Conservation (phyloP, 2,797 vertebrate genomes). For the Myoxocephalus aenaeus region DNA sequence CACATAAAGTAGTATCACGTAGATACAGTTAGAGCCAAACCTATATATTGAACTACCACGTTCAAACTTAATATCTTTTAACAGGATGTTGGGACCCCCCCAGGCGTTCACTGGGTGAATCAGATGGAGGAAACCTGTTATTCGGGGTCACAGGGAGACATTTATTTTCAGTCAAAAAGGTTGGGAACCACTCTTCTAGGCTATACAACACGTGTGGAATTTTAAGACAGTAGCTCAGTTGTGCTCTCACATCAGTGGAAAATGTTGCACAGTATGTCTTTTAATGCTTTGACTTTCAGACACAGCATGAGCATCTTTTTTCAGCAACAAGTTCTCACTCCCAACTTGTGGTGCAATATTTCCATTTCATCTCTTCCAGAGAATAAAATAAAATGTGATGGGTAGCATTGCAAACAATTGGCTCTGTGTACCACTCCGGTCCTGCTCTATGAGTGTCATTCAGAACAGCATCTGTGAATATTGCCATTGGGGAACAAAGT, state of each 20-base stretch:
- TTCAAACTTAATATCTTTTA: neutral
- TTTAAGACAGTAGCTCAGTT: neutral
- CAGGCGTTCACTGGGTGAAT: neutral
- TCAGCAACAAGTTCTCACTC: neutral
- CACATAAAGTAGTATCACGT: neutral
- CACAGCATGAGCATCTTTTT: neutral
- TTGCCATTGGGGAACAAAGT: conserved; percentile 70
- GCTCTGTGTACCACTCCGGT: conserved; percentile 12
- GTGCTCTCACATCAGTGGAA: neutral
- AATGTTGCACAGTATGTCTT: neutral
- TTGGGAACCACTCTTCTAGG: neutral
- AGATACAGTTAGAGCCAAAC: neutral
- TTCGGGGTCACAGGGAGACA: neutral
- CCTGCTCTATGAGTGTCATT: conserved; percentile 35
- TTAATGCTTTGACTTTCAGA: neutral
- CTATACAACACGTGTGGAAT: neutral
- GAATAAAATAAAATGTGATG: conserved; percentile 51
- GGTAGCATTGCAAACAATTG: conserved; percentile 37
- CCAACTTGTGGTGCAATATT: conserved; percentile 28
- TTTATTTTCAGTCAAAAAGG: neutral
- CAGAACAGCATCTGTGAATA: conserved; percentile 64
- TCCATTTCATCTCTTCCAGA: conserved; percentile 28
- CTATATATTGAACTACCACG: fast-evolving
- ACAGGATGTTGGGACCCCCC: neutral
- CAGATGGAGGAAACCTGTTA: neutral